Base-by-base conservation (phyloP, 1,140 invertebrate genomes). In the Anoplolepis gracilipes region DNA sequence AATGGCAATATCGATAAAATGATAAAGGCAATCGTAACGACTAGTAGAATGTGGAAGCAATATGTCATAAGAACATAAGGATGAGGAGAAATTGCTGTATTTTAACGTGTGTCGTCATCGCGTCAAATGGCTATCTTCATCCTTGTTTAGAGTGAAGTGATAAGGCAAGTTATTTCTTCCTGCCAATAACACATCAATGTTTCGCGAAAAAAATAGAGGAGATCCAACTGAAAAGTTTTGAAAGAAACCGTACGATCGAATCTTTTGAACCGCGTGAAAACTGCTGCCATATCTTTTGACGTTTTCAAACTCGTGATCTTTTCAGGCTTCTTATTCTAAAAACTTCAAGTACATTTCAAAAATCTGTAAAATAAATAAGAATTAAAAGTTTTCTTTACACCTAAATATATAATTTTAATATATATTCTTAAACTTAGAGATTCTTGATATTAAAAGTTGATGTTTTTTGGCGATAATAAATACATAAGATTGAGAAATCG, bases 281-380 rank as follows among this genome's bases (percentile, higher is more conserved):
- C 30, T 79, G n/a, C 61, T 30, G 62, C 76, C 61, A 67, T 79
- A 62, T 55, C 53, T 67, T 79, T 42, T 79, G n/a, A 78, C 46
- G 61, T 49, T 49, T 79, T 67, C 62, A 30, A 33, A 25, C 62
- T 53, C 55, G 62, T n/a, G 19, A 28, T 36, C 13, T 5, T 53
- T 30, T 25, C 30, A 65, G 42, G n/a, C 22, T 67, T 79, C 46
- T 67, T 65, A 65, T 30, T 28, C 22, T 39, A 2, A 30, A 19
- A 62, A 59, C 16, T 13, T 49, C 42, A 13, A 13, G 39, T 49
- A 78, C n/a, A n/a, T n/a, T n/a, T n/a, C n/a, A n/a, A n/a, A n/a
- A n/a, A n/a, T n/a, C n/a, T n/a, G n/a, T n/a, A n/a, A n/a, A n/a
- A n/a, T n/a, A n/a, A n/a, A n/a, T n/a, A 6, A 36, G 33, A 36